These are phyloP conservation scores for Microtus pennsylvanicus DNA, from an alignment of 2,113 vertebrate genomes.

Conservation along the genomic window DNA sequence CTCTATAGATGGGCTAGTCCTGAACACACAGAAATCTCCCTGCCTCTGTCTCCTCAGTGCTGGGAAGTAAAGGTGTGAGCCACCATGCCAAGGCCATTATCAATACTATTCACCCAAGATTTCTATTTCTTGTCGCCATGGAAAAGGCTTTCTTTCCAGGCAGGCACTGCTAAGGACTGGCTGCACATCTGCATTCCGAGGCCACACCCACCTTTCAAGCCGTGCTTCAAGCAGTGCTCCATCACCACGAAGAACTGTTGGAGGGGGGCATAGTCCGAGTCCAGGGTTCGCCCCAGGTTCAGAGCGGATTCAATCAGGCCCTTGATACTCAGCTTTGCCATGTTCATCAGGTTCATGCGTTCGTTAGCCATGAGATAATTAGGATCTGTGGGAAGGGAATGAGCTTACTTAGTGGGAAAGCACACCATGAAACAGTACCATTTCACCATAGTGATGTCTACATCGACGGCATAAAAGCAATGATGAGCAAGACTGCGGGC, in stretches of 20 bases:
- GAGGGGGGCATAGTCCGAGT: constrained; percentile 97
- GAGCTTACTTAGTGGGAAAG: constrained; percentile 20
- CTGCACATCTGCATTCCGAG: background rate
- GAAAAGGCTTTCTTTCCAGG: background rate
- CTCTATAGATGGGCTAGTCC: background rate
- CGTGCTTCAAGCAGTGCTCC: constrained; percentile 99
- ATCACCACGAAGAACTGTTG: constrained; percentile 99
- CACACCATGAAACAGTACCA: background rate
- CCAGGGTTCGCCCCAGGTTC: constrained; percentile 96
- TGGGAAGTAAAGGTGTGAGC: background rate
- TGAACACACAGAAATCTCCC: background rate
- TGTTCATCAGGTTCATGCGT: constrained; percentile 99
- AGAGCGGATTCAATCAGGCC: constrained; percentile 97
- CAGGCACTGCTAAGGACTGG: background rate
- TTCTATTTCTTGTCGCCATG: background rate
- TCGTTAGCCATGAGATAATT: constrained; percentile 99
- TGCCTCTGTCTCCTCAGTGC: background rate
- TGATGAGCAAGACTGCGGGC: background rate
- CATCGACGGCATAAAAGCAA: background rate
- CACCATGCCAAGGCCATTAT: background rate
- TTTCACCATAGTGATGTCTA: background rate
- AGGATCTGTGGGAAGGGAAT: constrained; percentile 88
- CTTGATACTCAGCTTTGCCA: constrained; percentile 99
- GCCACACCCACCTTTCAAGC: constrained; percentile 92
- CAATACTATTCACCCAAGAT: background rate